phyloP scores from a whole-genome alignment of 92 coral and sea anemone genomes.

The Hydrozoanthus gracilis region DNA sequence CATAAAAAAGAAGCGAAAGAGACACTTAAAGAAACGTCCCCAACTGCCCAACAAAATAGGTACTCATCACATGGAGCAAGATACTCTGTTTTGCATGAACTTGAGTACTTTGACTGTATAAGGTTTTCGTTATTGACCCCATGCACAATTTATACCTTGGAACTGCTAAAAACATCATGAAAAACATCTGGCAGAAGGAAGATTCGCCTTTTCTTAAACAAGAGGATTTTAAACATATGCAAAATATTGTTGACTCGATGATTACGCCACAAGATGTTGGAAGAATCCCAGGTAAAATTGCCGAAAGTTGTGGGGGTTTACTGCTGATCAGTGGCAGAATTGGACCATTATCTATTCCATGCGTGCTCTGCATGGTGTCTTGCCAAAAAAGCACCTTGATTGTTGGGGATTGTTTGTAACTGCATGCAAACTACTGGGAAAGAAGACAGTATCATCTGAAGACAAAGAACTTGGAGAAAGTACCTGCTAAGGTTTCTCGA shows the following conservation, averaged over 20 bases:
- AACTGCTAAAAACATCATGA: slow-evolving; percentile 67
- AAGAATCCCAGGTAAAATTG: slow-evolving; percentile 69
- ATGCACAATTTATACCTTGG: slow-evolving; percentile 72
- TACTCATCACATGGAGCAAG: slow-evolving; percentile 68
- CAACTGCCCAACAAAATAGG: slow-evolving; percentile 50
- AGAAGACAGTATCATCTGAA: background rate
- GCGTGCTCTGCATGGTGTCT: slow-evolving; percentile 62
- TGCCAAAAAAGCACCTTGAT: slow-evolving; percentile 10
- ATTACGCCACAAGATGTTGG: slow-evolving; percentile 71
- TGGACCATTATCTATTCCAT: slow-evolving; percentile 64
- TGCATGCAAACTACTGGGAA: slow-evolving; percentile 14
- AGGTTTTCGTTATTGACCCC: slow-evolving; percentile 62
- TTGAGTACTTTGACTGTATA: slow-evolving; percentile 68
- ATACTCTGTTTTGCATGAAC: slow-evolving; percentile 68
- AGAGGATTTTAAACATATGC: slow-evolving; percentile 60
- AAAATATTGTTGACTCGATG: slow-evolving; percentile 55
- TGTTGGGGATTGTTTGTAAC: slow-evolving; percentile 14
- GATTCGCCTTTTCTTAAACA: slow-evolving; percentile 47
- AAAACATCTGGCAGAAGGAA: slow-evolving; percentile 62
- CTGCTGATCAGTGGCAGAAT: slow-evolving; percentile 79
- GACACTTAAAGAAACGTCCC: slow-evolving; percentile 48
- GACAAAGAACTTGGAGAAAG: slow-evolving; percentile 23
- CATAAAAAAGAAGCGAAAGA: slow-evolving; percentile 51
- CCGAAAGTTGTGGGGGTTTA: slow-evolving; percentile 64
- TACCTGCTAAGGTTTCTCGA: slow-evolving; percentile 7